These are phyloP conservation scores for Lydus trimaculatus DNA, from an alignment of 2,888 invertebrate species.

Conservation along the genomic window DNA sequence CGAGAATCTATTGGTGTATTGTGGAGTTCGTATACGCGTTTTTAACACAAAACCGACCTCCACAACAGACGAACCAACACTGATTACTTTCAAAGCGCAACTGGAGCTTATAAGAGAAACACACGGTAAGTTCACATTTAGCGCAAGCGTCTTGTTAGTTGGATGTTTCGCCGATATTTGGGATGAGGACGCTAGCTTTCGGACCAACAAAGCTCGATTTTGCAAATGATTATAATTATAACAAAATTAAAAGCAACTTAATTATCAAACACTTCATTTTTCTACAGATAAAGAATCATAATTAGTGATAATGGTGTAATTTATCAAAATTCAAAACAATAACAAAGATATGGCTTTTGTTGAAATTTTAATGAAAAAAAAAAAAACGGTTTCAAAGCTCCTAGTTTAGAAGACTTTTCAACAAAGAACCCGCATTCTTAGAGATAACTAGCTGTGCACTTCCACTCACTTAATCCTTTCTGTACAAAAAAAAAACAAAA, in stretches of 20 bases:
- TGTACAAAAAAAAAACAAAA: background rate
- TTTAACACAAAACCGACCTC: constrained; percentile 27
- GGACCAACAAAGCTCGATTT: constrained; percentile 20
- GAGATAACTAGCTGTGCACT: background rate
- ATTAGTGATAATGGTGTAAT: too few species aligned
- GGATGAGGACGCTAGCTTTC: constrained; percentile 39
- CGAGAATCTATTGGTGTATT: constrained; percentile 15
- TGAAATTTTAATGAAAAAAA: background rate
- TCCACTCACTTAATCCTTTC: background rate
- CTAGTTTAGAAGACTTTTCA: background rate
- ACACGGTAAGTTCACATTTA: constrained; percentile 29
- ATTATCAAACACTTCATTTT: too few species aligned
- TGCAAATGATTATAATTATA: too few species aligned
- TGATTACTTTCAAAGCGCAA: constrained; percentile 48
- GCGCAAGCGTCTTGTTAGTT: constrained; percentile 41
- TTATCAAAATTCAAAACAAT: too few species aligned
- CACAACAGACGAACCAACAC: constrained; percentile 49
- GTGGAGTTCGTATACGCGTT: constrained; percentile 24
- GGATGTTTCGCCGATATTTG: background rate
- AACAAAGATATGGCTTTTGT: too few species aligned
- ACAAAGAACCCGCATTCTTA: background rate
- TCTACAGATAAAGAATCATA: too few species aligned
- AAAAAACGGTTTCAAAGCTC: too few species aligned
- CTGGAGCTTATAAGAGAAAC: constrained; percentile 52
- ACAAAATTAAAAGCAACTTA: too few species aligned